Evolutionary conservation across 2,888 invertebrate species (phyloP).

Genomic region (Chironomus riparius): DNA sequence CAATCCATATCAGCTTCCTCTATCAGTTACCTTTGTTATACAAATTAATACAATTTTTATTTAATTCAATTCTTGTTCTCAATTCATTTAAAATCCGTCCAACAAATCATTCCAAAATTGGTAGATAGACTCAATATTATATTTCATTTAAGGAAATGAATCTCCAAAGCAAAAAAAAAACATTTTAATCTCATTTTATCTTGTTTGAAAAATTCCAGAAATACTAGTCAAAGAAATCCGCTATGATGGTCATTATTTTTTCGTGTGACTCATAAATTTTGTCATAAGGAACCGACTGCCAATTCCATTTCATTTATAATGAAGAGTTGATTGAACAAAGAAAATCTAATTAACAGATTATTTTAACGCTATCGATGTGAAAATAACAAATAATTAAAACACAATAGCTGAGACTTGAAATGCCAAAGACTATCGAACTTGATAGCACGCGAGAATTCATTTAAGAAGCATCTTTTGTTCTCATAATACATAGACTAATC

Average conservation of each 20-base stretch:
- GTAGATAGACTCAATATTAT: not conserved
- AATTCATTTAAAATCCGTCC: not conserved
- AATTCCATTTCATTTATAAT: not conserved
- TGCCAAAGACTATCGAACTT: not conserved
- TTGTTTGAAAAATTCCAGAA: not conserved
- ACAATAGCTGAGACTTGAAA: not conserved
- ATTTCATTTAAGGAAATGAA: not conserved
- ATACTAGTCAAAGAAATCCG: not conserved
- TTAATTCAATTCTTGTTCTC: not conserved
- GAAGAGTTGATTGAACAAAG: slow-evolving; percentile 21
- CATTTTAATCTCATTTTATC: slow-evolving; percentile 11
- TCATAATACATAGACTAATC: not conserved
- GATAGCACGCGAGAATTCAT: slow-evolving; percentile 14
- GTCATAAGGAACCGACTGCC: not conserved
- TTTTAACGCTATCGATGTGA: not conserved
- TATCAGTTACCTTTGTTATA: too few relatives aligned
- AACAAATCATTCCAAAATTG: slow-evolving; percentile 22
- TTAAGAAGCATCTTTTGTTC: not conserved
- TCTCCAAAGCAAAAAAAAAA: not conserved
- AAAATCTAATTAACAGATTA: slow-evolving; percentile 21
- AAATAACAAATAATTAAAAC: slow-evolving; percentile 1
- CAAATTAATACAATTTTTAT: too few relatives aligned
- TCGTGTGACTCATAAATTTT: not conserved
- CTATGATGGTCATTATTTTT: not conserved
- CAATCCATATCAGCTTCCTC: too few relatives aligned